Evolutionary conservation across 2,888 invertebrate species (phyloP).

Genomic region (Hydrotaea diabolus): DNA sequence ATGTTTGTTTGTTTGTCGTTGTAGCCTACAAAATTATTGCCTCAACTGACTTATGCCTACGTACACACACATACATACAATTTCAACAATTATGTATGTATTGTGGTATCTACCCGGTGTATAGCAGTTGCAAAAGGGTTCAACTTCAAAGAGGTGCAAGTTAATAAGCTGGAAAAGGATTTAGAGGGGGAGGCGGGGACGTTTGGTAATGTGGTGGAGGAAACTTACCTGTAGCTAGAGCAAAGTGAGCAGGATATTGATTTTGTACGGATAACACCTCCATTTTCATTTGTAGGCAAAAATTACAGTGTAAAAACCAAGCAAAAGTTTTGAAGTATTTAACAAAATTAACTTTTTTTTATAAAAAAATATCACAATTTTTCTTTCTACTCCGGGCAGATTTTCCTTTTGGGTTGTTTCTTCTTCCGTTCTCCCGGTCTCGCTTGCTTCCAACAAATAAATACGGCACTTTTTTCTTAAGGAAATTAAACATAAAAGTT

Average conservation of each 20-base stretch:
- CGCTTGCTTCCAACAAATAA: conserved; percentile 18
- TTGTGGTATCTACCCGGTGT: conserved; percentile 9
- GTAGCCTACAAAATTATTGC: conserved; percentile 32
- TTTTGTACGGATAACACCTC: conserved; percentile 90
- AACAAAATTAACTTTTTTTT: conserved; percentile 20
- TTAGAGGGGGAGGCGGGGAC: neutral
- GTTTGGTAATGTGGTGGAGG: neutral
- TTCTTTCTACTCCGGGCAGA: conserved; percentile 48
- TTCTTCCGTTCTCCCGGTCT: conserved; percentile 23
- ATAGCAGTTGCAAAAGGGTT: neutral
- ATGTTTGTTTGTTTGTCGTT: conserved; percentile 9
- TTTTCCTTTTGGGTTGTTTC: conserved; percentile 42
- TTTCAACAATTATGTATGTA: conserved; percentile 18
- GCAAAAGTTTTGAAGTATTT: conserved; percentile 37
- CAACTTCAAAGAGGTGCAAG: neutral
- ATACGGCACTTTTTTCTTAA: conserved; percentile 59
- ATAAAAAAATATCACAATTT: conserved; percentile 64
- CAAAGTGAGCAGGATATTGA: conserved; percentile 88
- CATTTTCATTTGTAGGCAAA: conserved; percentile 83
- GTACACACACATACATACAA: conserved; percentile 6
- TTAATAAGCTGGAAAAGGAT: neutral
- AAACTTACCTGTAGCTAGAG: conserved; percentile 67
- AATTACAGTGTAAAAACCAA: conserved; percentile 50
- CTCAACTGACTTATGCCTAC: conserved; percentile 19
- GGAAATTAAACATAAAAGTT: conserved; percentile 46